Evolutionary conservation across 2,113 vertebrate species (phyloP).

Genomic region (Eubucco bourcierii): DNA sequence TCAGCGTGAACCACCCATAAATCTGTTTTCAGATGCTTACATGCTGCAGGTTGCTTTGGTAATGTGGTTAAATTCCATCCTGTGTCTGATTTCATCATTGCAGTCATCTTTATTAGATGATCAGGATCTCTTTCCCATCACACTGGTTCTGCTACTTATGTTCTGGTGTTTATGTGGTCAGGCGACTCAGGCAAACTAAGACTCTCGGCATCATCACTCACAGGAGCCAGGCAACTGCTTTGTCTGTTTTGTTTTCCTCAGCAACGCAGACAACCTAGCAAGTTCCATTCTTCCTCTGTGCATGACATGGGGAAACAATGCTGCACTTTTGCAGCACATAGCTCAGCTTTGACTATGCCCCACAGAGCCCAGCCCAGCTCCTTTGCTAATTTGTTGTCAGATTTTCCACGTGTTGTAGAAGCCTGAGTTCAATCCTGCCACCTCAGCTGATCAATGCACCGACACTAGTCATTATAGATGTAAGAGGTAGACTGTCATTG

Average conservation of each 20-base stretch:
- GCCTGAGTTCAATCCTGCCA: neutral
- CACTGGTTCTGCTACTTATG: neutral
- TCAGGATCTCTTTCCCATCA: neutral
- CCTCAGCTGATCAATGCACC: neutral
- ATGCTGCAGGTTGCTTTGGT: neutral
- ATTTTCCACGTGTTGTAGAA: neutral
- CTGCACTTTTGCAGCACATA: neutral
- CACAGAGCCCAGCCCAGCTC: neutral
- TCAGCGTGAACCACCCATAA: rapidly evolving
- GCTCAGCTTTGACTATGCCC: neutral
- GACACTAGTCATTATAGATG: neutral
- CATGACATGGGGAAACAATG: neutral
- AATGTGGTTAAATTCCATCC: neutral
- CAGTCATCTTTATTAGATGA: rapidly evolving
- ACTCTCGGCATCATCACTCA: neutral
- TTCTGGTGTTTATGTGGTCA: neutral
- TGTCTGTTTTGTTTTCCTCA: neutral
- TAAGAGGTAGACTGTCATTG: neutral
- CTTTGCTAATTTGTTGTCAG: neutral
- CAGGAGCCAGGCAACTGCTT: neutral
- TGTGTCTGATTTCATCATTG: neutral
- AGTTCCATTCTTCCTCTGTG: neutral
- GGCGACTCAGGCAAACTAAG: neutral
- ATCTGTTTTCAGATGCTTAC: neutral
- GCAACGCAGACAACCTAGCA: neutral